Evolutionary conservation across 1,140 invertebrate genomes (phyloP).

Genomic region (Drosophila nigrodunni): DNA sequence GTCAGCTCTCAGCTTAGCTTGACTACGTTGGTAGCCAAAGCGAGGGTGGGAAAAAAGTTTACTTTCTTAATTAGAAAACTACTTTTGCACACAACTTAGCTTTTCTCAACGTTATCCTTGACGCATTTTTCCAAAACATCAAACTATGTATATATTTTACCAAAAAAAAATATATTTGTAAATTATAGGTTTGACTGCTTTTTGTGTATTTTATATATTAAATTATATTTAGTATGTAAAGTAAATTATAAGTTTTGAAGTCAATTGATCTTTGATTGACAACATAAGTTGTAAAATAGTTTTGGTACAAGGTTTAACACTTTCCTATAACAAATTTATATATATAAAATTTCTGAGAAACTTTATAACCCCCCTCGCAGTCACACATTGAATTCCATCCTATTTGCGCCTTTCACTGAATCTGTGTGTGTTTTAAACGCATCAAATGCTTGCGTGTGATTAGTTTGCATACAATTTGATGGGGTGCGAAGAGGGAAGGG

Average conservation of each 20-base stretch:
- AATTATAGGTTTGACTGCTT: not conserved
- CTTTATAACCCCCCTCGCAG: constrained; percentile 8
- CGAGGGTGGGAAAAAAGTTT: constrained; percentile 17
- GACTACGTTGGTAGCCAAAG: constrained; percentile 5
- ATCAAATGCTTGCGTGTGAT: constrained; percentile 81
- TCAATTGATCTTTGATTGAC: too few relatives aligned
- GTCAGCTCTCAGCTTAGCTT: constrained; percentile 27
- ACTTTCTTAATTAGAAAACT: not conserved
- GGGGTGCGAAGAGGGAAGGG: not conserved
- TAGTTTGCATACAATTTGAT: constrained; percentile 79
- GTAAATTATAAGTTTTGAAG: too few relatives aligned
- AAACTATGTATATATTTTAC: too few relatives aligned
- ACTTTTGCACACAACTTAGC: too few relatives aligned
- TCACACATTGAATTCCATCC: constrained; percentile 28
- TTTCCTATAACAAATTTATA: not conserved
- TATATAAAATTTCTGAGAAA: not conserved
- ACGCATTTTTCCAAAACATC: too few relatives aligned
- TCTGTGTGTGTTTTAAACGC: constrained; percentile 72
- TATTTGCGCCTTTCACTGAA: constrained; percentile 23
- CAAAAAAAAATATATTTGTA: too few relatives aligned
- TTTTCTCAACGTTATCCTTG: too few relatives aligned
- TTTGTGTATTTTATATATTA: not conserved
- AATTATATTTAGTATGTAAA: not conserved
- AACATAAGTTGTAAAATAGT: too few relatives aligned
- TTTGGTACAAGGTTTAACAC: too few relatives aligned